Conservation (phyloP, 2,888 invertebrate species). For the Lottia gigantea region DNA sequence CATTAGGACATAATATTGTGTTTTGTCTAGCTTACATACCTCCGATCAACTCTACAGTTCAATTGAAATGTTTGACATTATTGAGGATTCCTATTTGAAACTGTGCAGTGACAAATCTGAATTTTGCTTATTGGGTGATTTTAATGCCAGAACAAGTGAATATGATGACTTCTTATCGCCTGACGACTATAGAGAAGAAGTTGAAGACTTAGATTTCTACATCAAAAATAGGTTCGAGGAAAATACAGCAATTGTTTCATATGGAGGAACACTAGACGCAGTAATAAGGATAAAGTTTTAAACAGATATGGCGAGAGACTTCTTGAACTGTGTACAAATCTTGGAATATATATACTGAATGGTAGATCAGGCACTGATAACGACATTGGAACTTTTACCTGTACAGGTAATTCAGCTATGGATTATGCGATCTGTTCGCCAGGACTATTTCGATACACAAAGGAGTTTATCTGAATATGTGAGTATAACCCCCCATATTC, state of each 20-base stretch:
- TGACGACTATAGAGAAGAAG: too few species aligned
- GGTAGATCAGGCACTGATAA: neutral
- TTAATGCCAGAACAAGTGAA: neutral
- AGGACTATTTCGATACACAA: neutral
- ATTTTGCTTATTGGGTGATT: neutral
- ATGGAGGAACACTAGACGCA: neutral
- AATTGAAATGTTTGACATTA: conserved; percentile 3
- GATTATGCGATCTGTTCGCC: neutral
- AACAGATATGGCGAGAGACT: conserved; percentile 1
- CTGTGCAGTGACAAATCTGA: neutral
- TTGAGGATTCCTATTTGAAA: neutral
- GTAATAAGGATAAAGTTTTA: neutral
- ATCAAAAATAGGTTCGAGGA: too few species aligned
- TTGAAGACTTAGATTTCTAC: too few species aligned
- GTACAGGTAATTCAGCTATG: neutral
- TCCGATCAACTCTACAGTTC: neutral
- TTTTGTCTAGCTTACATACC: neutral
- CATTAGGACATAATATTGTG: neutral
- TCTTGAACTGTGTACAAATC: neutral
- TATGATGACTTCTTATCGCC: too few species aligned
- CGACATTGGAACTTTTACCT: neutral
- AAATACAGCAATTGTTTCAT: too few species aligned
- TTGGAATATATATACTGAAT: neutral
- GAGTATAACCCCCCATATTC: too few species aligned
- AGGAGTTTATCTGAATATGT: too few species aligned